Base-by-base conservation (phyloP, 1,140 invertebrate genomes). In the Eciton burchellii region DNA sequence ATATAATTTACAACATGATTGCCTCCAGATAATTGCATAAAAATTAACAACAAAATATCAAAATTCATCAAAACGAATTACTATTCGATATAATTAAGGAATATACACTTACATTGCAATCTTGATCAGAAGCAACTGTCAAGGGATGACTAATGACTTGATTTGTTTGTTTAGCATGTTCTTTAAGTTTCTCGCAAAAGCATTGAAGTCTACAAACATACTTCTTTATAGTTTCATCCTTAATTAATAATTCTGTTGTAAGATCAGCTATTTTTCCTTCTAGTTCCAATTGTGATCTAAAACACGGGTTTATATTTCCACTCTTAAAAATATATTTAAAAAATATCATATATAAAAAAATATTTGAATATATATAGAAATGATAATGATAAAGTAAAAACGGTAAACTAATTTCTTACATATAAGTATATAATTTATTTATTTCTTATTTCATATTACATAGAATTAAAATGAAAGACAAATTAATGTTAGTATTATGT, bases 51-150 rank as follows among this genome's bases (percentile, higher is more conserved):
- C 49, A 26, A 41, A 12, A 83, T 16, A 57, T 12, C 0, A 70
- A 72, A 66, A 72, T 21, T 26, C 8, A 49, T 82, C 24, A 49
- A 54, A 66, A 35, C n/a, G 35, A 82, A 6, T 63, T 76, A 24
- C 1, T 65, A 62, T 45, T 12, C 24, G 47, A 2, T 49, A 74
- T 57, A 84, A 45, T 72, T 71, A 79, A 59, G 19, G 21, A 71
- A 63, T 52, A 60, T 16, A 43, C 45, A 91, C 90, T 91, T 87
- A 92, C 91, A 81, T 89, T 73, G 71, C 26, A 77, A 72, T 84
- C 72, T 63, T 65, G 60, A 66, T 90, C 77, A 70, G 81, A 72
- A 49, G 19, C 47, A n/a, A 70, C 14, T 66, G 35, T 8, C 19
- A 81, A 14, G 43, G 89, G 81, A 16, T 52, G 57, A 29, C 1